Base-by-base conservation (phyloP, 1,140 invertebrate species). In the Megalopta genalis region DNA sequence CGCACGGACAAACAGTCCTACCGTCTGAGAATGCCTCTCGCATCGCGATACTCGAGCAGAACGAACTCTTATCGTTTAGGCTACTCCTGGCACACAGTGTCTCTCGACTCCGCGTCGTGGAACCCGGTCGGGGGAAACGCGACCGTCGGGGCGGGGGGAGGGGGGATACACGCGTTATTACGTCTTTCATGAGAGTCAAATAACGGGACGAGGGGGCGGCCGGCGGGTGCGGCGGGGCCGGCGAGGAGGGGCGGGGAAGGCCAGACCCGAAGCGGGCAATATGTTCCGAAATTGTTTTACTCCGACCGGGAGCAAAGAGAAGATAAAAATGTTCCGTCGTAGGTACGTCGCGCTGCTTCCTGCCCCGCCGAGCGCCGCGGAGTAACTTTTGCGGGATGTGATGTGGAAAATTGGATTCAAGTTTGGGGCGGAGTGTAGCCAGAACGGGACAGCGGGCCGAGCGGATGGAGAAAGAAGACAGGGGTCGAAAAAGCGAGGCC, bases 321-420 rank as follows among this genome's bases (percentile, higher is more conserved):
- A 86, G 82, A 87, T 86, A 86, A 87, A 85, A 87, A 82, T 82
- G 86, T 83, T 87, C 81, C 68, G 77, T 64, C 85, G 85, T 83
- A 74, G 80, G 69, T 83, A 79, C 85, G 83, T 79, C 81, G 80
- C 64, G 70, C 64, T 84, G 69, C 77, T 86, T 82, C 78, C 83
- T 80, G 63, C 68, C 74, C 77, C 46, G 54, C 75, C 76, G 80
- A 84, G 63, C 85, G 81, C 88, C 82, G 78, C 85, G 83, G 83
- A 89, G 88, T 89, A 89, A 89, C 88, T 89, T 89, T 89, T 89
- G 88, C 87, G 88, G 86, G 88, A 89, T 89, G 87, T 88, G 88
- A 89, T 89, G 88, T 89, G 88, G 88, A 89, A 89, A 89, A 89
- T 89, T 89, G 88, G 88, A 89, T 89, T 90, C 88, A 89, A 88